Conservation (phyloP, 2,113 vertebrate genomes). For the Pyrgilauda ruficollis region DNA sequence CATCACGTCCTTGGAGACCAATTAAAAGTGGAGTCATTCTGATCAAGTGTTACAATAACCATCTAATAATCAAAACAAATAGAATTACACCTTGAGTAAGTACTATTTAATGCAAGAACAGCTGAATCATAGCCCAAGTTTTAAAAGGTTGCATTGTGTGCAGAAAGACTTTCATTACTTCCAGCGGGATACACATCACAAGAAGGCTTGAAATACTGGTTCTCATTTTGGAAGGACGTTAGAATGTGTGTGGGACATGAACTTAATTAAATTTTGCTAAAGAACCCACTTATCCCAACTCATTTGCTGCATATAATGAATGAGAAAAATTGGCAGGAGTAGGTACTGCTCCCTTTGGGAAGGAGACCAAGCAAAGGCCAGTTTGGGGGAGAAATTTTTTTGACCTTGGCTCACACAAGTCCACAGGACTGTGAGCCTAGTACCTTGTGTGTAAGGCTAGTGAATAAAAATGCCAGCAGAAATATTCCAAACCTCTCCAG, state of each 20-base stretch:
- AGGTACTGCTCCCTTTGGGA: background rate
- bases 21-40: background rate
- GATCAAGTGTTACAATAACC: slow-evolving; percentile 23
- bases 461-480: background rate
- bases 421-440: background rate
- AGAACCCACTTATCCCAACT: background rate
- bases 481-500: background rate
- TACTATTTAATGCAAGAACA: background rate
- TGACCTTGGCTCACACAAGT: background rate
- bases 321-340: background rate
- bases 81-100: slow-evolving; percentile 16
- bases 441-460: background rate
- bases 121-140: background rate
- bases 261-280: background rate
- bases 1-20: slow-evolving; percentile 2
- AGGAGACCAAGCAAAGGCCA: background rate
- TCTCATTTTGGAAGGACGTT: background rate
- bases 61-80: slow-evolving; percentile 51
- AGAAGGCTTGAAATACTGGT: background rate
- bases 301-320: background rate
- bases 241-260: background rate
- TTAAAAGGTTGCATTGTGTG: background rate
- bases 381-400: background rate
- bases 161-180: background rate
- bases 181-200: background rate